These are phyloP conservation scores for Archilochus colubris DNA, from an alignment of 2,113 vertebrate genomes.

Conservation along the genomic window DNA sequence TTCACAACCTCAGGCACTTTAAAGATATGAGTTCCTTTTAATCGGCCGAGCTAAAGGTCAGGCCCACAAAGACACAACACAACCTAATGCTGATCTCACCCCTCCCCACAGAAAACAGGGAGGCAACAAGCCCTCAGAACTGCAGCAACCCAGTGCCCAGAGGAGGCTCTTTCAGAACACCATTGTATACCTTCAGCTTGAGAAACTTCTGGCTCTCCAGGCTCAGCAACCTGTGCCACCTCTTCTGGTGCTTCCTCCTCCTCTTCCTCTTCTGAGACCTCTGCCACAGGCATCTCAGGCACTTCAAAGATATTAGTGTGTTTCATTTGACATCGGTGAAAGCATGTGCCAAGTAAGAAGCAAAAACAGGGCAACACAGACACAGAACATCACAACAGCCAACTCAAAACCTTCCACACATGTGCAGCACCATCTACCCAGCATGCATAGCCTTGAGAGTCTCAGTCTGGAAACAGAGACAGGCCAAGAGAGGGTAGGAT, in stretches of 20 bases:
- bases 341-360: not conserved
- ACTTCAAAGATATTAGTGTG: constrained; percentile 76
- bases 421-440: not conserved
- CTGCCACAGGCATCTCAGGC: constrained; percentile 37
- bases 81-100: not conserved
- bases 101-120: not conserved
- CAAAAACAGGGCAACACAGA: not conserved
- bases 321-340: constrained; percentile 17
- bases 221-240: not conserved
- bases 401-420: not conserved
- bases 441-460: not conserved
- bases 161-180: not conserved
- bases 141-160: not conserved
- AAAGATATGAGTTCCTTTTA: constrained; percentile 6
- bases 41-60: not conserved
- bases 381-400: not conserved
- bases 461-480: not conserved
- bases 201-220: constrained; percentile 27
- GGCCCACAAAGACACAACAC: not conserved
- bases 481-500: not conserved
- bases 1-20: not conserved
- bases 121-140: not conserved
- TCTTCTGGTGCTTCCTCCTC: not conserved
- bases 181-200: constrained; percentile 27
- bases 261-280: constrained; percentile 32